Conservation (phyloP, 2,113 vertebrate species). For the Bucco capensis region DNA sequence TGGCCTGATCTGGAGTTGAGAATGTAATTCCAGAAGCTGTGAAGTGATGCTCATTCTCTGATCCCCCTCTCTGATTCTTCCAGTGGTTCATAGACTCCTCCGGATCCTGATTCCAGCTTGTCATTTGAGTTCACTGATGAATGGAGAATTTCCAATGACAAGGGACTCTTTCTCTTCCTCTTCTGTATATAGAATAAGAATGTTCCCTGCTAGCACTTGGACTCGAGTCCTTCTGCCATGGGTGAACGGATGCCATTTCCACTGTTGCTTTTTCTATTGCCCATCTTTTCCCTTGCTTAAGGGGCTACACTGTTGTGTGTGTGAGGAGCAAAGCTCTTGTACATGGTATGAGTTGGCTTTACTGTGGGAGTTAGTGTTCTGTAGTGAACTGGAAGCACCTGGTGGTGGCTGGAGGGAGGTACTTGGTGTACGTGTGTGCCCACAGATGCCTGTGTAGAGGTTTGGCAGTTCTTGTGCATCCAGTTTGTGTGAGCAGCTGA, state of each 20-base stretch:
- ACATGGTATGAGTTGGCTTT: background rate
- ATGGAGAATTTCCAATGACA: conserved; percentile 60
- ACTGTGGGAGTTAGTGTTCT: background rate
- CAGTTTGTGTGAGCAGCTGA: background rate
- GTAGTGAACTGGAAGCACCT: background rate
- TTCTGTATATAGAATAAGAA: conserved; percentile 74
- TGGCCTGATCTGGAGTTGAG: conserved; percentile 52
- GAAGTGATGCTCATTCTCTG: conserved; percentile 43
- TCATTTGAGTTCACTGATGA: conserved; percentile 49
- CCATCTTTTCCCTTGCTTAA: conserved; percentile 33
- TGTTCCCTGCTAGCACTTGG: conserved; percentile 61
- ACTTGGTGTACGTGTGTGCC: conserved; percentile 16
- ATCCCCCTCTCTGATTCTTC: conserved; percentile 48
- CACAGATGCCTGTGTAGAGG: background rate
- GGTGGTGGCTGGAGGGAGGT: background rate
- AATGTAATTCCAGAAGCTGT: conserved; percentile 30
- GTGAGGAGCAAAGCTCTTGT: background rate
- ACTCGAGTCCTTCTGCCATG: conserved; percentile 53
- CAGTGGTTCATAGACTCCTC: conserved; percentile 58
- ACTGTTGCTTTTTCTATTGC: conserved; percentile 57
- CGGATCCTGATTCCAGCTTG: conserved; percentile 39
- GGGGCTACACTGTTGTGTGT: background rate
- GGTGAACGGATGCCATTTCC: conserved; percentile 62
- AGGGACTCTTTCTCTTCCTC: conserved; percentile 61
- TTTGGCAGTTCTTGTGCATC: background rate